These are phyloP conservation scores for Asteroscopus sphinx DNA, from an alignment of 2,888 invertebrate genomes.

Conservation along the genomic window DNA sequence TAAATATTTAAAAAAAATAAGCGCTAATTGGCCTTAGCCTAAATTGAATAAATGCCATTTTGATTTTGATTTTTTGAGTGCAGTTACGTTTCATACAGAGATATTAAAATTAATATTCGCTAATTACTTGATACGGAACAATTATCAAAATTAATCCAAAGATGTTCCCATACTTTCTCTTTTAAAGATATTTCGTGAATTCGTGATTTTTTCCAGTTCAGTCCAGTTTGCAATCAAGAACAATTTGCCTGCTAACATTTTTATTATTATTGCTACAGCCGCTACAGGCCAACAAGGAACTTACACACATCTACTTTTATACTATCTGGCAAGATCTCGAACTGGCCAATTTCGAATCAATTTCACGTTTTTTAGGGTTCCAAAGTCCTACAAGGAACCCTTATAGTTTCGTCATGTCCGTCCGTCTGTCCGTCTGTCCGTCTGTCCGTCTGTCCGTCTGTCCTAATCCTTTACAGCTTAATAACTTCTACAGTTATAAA, in stretches of 20 bases:
- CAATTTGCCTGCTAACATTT: conserved; percentile 30
- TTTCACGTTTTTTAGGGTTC: too few species aligned
- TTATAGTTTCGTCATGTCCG: too few species aligned
- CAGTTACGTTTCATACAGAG: neutral
- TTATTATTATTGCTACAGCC: conserved; percentile 28
- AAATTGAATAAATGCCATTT: too few species aligned
- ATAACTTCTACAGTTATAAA: too few species aligned
- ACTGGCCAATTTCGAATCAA: conserved; percentile 13
- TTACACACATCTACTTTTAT: conserved; percentile 8
- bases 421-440: too few species aligned
- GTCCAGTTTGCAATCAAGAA: conserved; percentile 41
- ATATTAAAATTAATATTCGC: conserved; percentile 1
- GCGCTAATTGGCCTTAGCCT: too few species aligned
- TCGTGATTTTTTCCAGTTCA: conserved; percentile 39
- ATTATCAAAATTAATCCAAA: conserved; percentile 28
- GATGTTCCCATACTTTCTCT: conserved; percentile 37
- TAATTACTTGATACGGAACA: conserved; percentile 11
- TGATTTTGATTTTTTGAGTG: too few species aligned
- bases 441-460: too few species aligned
- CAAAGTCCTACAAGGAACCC: too few species aligned
- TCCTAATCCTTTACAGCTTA: too few species aligned
- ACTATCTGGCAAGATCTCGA: neutral
- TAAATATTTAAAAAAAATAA: too few species aligned
- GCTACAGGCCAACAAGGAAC: conserved; percentile 34
- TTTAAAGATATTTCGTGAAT: conserved; percentile 37